A percentile compares a stretch with the other conserved stretches of the same genome.
phyloP scores from a whole-genome alignment of 1,140 invertebrate species.

The Ostrea denselamellosa region DNA sequence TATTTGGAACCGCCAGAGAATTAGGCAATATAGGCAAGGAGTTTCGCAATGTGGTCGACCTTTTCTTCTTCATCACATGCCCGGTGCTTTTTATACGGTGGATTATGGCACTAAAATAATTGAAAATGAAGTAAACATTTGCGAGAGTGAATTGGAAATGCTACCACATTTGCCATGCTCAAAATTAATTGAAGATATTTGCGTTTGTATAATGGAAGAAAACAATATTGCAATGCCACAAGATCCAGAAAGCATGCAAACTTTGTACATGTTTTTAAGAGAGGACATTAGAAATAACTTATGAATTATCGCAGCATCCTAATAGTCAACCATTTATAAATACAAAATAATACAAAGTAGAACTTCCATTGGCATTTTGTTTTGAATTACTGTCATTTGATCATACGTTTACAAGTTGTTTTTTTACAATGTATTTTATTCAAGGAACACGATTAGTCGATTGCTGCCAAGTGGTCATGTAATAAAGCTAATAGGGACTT shows the following conservation, averaged over 20 bases:
- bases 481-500: no score
- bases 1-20: slow-evolving; percentile 52
- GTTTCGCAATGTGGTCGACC: slow-evolving; percentile 36
- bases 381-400: no score
- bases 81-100: slow-evolving; percentile 35
- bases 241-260: slow-evolving; percentile 26
- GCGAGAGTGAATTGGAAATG: slow-evolving; percentile 38
- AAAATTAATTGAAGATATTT: slow-evolving; percentile 46
- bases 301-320: no score
- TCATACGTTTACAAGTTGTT: no score
- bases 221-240: slow-evolving; percentile 40
- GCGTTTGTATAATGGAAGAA: slow-evolving; percentile 51
- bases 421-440: no score
- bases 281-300: neutral
- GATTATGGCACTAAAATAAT: slow-evolving; percentile 41
- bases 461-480: no score
- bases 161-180: neutral
- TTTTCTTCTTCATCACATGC: slow-evolving; percentile 16
- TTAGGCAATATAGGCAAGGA: slow-evolving; percentile 50
- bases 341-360: no score
- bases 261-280: neutral
- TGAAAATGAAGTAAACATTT: slow-evolving; percentile 45
- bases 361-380: no score
- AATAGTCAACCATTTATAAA: no score
- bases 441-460: no score